phyloP scores from a whole-genome alignment of 2,888 invertebrate genomes.

The Acanthacorydalis orientalis region DNA sequence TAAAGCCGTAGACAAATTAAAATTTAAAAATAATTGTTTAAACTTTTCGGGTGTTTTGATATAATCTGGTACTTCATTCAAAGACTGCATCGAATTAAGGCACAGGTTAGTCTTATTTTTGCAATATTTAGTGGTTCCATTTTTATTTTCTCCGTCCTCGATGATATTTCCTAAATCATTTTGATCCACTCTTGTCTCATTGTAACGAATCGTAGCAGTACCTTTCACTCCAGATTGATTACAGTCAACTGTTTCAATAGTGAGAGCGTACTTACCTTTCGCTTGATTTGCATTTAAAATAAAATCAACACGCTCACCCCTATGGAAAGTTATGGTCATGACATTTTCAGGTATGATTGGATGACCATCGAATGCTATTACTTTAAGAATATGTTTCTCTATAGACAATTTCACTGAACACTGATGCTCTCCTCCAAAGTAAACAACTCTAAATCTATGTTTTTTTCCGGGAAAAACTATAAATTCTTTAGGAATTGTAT shows the following conservation, averaged over 20 bases:
- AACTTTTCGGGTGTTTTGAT: conserved; percentile 30
- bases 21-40: conserved; percentile 46
- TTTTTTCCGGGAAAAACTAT: conserved; percentile 37
- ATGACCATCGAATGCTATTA: conserved; percentile 57
- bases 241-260: conserved; percentile 31
- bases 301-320: conserved; percentile 64
- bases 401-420: conserved; percentile 51
- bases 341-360: conserved; percentile 40
- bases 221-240: conserved; percentile 34
- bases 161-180: conserved; percentile 3
- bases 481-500: conserved; percentile 23
- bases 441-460: conserved; percentile 48
- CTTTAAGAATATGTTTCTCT: conserved; percentile 42
- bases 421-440: conserved; percentile 45
- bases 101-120: conserved; percentile 34
- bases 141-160: not conserved
- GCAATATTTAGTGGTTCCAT: conserved; percentile 12
- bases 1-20: conserved; percentile 22
- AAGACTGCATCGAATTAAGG: conserved; percentile 36
- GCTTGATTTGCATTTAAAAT: conserved; percentile 44
- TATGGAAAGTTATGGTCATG: conserved; percentile 36
- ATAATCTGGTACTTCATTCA: conserved; percentile 32
- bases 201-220: conserved; percentile 33
- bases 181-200: conserved; percentile 11
- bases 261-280: conserved; percentile 41